A percentile compares a stretch with the other conserved stretches of the same genome.
Conservation (phyloP, 2,888 invertebrate species). For the Parnassius orleans region DNA sequence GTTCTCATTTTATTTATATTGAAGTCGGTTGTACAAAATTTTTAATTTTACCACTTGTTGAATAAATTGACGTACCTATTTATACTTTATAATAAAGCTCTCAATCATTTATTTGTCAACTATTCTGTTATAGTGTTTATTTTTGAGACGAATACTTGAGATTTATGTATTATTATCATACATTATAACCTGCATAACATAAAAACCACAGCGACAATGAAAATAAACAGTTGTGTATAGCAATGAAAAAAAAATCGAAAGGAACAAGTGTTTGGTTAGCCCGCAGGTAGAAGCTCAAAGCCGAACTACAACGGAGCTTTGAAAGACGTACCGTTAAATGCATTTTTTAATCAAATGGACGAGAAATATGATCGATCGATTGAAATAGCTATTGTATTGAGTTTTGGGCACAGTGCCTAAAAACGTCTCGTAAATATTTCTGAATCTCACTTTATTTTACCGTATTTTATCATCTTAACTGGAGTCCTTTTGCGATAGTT, state of each 20-base stretch:
- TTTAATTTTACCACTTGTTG: no score
- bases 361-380: constrained; percentile 53
- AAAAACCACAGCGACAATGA: constrained; percentile 35
- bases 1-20: no score
- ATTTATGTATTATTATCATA: constrained; percentile 9
- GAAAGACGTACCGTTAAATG: constrained; percentile 64
- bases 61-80: no score
- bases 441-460: not conserved
- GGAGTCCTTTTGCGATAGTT: no score
- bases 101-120: no score
- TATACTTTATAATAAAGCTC: no score
- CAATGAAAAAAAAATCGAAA: constrained; percentile 54
- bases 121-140: constrained; percentile 10
- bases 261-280: constrained; percentile 65
- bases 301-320: constrained; percentile 48
- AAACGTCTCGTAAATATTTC: not conserved
- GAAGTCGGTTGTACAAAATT: no score
- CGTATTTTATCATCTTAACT: not conserved
- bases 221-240: constrained; percentile 9
- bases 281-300: constrained; percentile 34
- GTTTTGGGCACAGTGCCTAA: not conserved
- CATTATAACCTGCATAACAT: constrained; percentile 26
- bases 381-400: constrained; percentile 25
- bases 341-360: constrained; percentile 48
- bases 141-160: not conserved